Conservation (phyloP, 2,797 vertebrate species). For the Gymnodraco acuticeps region DNA sequence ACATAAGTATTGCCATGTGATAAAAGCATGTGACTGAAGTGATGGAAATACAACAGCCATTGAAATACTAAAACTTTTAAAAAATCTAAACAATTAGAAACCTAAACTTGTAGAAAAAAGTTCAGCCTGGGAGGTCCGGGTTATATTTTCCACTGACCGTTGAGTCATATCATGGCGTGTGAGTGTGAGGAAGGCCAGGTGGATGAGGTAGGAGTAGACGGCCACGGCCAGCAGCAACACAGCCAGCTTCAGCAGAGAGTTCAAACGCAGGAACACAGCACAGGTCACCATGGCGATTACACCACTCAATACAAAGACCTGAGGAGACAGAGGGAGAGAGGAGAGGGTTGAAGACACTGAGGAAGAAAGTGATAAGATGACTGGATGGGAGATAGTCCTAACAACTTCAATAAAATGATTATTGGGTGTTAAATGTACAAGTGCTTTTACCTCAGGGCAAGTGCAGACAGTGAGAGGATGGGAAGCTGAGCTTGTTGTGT, state of each 20-base stretch:
- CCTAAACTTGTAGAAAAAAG: background rate
- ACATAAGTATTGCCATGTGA: too few relatives aligned
- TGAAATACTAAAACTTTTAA: background rate
- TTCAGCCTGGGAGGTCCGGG: background rate
- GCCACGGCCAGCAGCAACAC: constrained; percentile 77
- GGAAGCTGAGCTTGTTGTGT: constrained; percentile 44
- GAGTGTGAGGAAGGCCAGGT: constrained; percentile 73
- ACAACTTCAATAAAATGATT: background rate
- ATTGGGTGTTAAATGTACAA: background rate
- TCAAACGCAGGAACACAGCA: constrained; percentile 84
- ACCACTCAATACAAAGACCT: constrained; percentile 83
- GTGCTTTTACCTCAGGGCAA: constrained; percentile 80
- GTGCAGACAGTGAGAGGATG: constrained; percentile 70
- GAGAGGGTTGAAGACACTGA: background rate
- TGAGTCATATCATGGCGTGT: constrained; percentile 60
- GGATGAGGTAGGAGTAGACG: constrained; percentile 81
- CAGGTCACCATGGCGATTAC: constrained; percentile 87
- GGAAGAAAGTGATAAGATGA: background rate
- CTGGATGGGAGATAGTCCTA: background rate
- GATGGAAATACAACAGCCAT: background rate
- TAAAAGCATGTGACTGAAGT: too few relatives aligned
- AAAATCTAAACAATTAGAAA: background rate
- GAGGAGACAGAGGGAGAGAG: background rate
- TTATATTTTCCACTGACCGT: constrained; percentile 44
- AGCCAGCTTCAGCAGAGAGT: constrained; percentile 83